phyloP scores from a whole-genome alignment of 2,797 vertebrate genomes.

The Mus spretus region DNA sequence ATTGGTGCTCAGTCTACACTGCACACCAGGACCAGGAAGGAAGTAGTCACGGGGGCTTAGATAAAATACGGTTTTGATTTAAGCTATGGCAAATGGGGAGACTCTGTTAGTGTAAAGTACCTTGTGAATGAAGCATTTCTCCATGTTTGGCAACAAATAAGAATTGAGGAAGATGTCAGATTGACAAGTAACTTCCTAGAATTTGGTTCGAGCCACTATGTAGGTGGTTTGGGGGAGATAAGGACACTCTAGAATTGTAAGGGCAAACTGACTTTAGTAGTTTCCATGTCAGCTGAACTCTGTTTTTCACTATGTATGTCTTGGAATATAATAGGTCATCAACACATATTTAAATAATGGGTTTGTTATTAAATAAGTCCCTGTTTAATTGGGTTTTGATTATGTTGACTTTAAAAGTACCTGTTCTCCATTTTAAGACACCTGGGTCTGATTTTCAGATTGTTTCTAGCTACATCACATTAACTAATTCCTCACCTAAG shows the following conservation, averaged over 20 bases:
- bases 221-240: not conserved
- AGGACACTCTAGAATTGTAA: not conserved
- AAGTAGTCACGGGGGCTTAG: not conserved
- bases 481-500: not conserved
- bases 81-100: not conserved
- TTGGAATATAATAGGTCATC: not conserved
- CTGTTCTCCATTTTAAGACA: not conserved
- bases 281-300: not conserved
- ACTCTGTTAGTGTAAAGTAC: not conserved
- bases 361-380: not conserved
- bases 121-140: not conserved
- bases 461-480: not conserved
- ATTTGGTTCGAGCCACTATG: not conserved
- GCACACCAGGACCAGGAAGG: not conserved
- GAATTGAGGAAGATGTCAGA: not conserved
- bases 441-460: not conserved
- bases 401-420: not conserved
- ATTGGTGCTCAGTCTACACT: not conserved
- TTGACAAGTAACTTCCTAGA: not conserved
- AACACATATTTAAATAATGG: not conserved
- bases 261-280: not conserved
- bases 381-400: not conserved
- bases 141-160: slow-evolving; percentile 20
- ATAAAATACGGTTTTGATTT: not conserved
- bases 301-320: not conserved